Conservation (phyloP, 2,797 vertebrate species). For the Poecilia picta region DNA sequence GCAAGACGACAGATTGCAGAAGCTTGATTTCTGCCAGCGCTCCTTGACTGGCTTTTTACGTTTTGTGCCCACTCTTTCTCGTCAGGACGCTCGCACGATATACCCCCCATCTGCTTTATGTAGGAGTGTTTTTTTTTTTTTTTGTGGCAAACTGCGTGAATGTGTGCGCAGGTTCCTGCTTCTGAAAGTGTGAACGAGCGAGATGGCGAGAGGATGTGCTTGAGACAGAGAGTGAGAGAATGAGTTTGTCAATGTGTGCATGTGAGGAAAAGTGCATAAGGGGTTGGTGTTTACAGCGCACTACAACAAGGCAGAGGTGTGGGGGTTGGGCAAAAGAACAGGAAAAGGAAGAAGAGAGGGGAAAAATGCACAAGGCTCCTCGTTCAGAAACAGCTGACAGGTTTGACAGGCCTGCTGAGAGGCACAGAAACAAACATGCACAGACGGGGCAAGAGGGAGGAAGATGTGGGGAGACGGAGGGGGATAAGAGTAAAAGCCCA, state of each 20-base stretch:
- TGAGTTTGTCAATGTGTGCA: slow-evolving; percentile 26
- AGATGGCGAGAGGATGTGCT: slow-evolving; percentile 70
- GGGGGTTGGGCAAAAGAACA: slow-evolving; percentile 34
- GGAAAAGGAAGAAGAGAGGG: slow-evolving; percentile 57
- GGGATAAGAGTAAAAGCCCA: slow-evolving; percentile 7
- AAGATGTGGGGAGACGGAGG: neutral
- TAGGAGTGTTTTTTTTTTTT: slow-evolving; percentile 49
- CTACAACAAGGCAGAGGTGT: slow-evolving; percentile 2
- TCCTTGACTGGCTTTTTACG: slow-evolving; percentile 22
- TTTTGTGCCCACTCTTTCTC: slow-evolving; percentile 22
- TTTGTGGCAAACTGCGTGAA: slow-evolving; percentile 24
- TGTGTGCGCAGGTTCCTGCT: slow-evolving; percentile 24
- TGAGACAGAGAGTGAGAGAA: slow-evolving; percentile 60
- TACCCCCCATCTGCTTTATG: slow-evolving; percentile 35
- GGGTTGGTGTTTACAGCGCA: slow-evolving; percentile 16
- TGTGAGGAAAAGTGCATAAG: slow-evolving; percentile 4
- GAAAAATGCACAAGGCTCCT: slow-evolving; percentile 54
- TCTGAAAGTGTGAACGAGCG: slow-evolving; percentile 47
- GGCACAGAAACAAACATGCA: slow-evolving; percentile 57
- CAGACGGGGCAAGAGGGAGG: slow-evolving; percentile 31
- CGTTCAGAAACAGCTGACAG: slow-evolving; percentile 70
- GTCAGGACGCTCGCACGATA: neutral
- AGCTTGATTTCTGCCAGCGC: slow-evolving; percentile 29
- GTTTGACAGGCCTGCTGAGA: slow-evolving; percentile 77
- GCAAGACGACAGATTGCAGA: slow-evolving; percentile 27